These are phyloP conservation scores for Stenodera caucasica DNA, from an alignment of 2,888 invertebrate species.

Conservation along the genomic window DNA sequence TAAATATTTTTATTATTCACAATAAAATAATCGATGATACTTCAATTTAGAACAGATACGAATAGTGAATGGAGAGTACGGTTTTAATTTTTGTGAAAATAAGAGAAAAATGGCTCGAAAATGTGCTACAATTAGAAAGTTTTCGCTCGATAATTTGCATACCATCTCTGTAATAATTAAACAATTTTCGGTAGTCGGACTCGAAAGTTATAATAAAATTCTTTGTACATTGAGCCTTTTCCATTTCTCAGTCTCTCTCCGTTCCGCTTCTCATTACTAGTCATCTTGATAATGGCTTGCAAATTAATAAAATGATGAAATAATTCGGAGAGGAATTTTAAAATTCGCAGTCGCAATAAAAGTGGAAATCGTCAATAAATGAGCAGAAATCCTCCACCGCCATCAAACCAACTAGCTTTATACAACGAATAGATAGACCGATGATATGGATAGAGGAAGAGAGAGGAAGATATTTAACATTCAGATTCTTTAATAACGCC, in stretches of 20 bases:
- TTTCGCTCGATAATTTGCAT: slow-evolving; percentile 19
- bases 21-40: too few relatives aligned
- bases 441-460: slow-evolving; percentile 11
- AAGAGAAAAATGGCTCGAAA: not conserved
- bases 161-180: slow-evolving; percentile 23
- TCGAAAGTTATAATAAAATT: slow-evolving; percentile 38
- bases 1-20: not conserved
- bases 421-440: slow-evolving; percentile 6
- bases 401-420: slow-evolving; percentile 30
- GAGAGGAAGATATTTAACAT: slow-evolving; percentile 46
- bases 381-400: slow-evolving; percentile 38
- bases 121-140: not conserved
- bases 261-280: slow-evolving; percentile 27
- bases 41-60: too few relatives aligned
- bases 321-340: slow-evolving; percentile 30
- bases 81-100: too few relatives aligned
- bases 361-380: slow-evolving; percentile 43
- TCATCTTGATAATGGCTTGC: slow-evolving; percentile 27
- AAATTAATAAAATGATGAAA: slow-evolving; percentile 31
- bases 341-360: slow-evolving; percentile 29
- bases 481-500: slow-evolving; percentile 51
- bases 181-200: slow-evolving; percentile 24
- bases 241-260: slow-evolving; percentile 24
- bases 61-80: too few relatives aligned
- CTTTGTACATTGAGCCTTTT: slow-evolving; percentile 38